Base-by-base conservation (phyloP, 35 echinoderm and acorn worm genomes). In the Apostichopus japonicus region DNA sequence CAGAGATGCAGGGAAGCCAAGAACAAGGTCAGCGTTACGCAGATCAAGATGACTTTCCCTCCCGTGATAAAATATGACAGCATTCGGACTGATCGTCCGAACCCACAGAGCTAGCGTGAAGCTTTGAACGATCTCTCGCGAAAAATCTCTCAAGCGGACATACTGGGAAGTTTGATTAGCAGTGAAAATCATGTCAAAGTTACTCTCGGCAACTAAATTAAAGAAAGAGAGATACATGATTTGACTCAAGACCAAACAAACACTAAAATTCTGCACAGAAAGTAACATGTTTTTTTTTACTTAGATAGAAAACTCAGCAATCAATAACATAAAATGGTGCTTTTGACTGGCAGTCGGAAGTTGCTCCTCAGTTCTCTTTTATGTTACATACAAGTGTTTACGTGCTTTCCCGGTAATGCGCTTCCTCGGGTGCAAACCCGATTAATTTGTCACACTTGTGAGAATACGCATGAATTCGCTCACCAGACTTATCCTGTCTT, bases 121-220 rank as follows among this genome's bases (percentile, higher is more conserved):
- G 52, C 56, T 78, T 22, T 53, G 9, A 54, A 90, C 65, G 0
- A 16, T 23, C 14, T 77, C 56, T 14, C 33, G 44, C 19, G 88
- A 77, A 78, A 90, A 53, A 11, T 90, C 72, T 78, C 53, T 56
- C 67, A 90, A 33, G 4, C 73, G 72, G 23, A 90, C 72, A 44
- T 53, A 90, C 88, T 90, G 88, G 24, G 67, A 19, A 24, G 88
- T 73, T 53, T 78, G 65, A 44, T 90, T 78, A 19, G 88, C 88
- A 13, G 88, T 90, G 72, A 90, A 90, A 33, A 90, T 61, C 88
- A 90, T 90, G 88, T 90, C 88, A 90, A 90, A 90, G 88, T 90
- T 90, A 77, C 88, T 90, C 67, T 90, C 67, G 17, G 72, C 72
- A 24, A 78, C 88, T 90, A 77, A 54, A 77, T 17, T 10, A 90